phyloP scores from a whole-genome alignment of 1,140 invertebrate genomes.

The Onthophagus taurus region DNA sequence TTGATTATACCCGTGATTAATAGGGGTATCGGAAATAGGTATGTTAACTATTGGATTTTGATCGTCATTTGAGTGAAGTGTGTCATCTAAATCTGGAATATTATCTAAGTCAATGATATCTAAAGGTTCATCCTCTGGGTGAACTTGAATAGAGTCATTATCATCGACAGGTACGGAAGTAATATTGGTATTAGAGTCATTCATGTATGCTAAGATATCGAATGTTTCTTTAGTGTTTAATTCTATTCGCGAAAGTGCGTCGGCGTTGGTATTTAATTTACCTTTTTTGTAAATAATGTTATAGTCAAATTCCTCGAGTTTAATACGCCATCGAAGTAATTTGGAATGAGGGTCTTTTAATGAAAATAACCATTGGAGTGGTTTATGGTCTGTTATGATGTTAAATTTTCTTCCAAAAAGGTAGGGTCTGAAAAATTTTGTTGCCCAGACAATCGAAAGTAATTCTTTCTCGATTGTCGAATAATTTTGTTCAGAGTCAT shows the following conservation, averaged over 20 bases:
- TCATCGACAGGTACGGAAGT: no score
- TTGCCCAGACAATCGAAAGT: conserved; percentile 14
- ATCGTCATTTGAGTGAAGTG: no score
- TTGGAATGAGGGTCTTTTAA: conserved; percentile 19
- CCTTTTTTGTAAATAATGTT: conserved; percentile 13
- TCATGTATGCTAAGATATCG: no score
- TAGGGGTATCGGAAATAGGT: no score
- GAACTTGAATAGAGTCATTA: no score
- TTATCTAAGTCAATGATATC: no score
- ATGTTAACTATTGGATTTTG: no score
- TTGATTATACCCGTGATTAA: no score
- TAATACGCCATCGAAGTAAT: conserved; percentile 14
- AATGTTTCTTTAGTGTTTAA: no score
- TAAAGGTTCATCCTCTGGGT: no score
- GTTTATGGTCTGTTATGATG: conserved; percentile 16
- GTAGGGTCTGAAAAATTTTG: conserved; percentile 15
- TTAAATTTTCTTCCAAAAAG: conserved; percentile 13
- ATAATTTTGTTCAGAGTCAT: conserved; percentile 11
- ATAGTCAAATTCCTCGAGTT: conserved; percentile 14
- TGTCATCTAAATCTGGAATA: no score
- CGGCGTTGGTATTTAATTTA: conserved; percentile 16
- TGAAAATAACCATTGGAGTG: conserved; percentile 14
- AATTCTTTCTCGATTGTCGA: conserved; percentile 15
- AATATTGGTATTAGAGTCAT: no score
- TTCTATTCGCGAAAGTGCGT: conserved; percentile 20